Conservation (phyloP, 2,113 vertebrate species). For the Megalops atlanticus region DNA sequence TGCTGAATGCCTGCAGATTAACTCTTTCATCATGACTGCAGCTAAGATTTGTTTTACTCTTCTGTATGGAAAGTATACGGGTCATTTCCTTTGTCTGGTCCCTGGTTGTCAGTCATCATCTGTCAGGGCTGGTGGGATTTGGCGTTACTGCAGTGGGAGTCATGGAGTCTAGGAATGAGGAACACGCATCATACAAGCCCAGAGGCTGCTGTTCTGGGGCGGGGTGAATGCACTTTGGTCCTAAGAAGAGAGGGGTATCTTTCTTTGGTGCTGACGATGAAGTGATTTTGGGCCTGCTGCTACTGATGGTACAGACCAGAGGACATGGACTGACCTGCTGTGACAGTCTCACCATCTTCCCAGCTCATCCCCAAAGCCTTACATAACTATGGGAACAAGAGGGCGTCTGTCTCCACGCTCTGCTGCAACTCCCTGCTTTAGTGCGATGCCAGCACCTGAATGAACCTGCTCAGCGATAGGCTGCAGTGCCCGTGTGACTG, state of each 20-base stretch:
- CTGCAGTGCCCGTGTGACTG: background rate
- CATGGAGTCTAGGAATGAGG: too few species aligned
- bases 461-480: background rate
- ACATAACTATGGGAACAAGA: constrained; percentile 22
- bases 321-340: constrained; percentile 12
- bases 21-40: too few species aligned
- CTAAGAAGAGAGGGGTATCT: background rate
- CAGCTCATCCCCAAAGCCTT: background rate
- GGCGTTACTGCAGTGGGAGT: too few species aligned
- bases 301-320: background rate
- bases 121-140: too few species aligned
- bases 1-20: too few species aligned
- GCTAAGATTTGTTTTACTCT: too few species aligned
- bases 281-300: background rate
- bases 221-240: background rate
- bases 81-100: too few species aligned
- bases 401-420: background rate
- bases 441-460: background rate
- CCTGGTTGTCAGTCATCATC: too few species aligned
- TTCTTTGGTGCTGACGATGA: background rate
- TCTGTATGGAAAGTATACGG: too few species aligned
- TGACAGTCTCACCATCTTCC: constrained; percentile 4
- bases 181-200: background rate
- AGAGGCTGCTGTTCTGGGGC: too few species aligned
- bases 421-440: background rate